A percentile compares a stretch with the other conserved stretches of the same genome.
Evolutionary conservation across 2,888 invertebrate genomes (phyloP).

Genomic region (Caenorhabditis macrosperma): DNA sequence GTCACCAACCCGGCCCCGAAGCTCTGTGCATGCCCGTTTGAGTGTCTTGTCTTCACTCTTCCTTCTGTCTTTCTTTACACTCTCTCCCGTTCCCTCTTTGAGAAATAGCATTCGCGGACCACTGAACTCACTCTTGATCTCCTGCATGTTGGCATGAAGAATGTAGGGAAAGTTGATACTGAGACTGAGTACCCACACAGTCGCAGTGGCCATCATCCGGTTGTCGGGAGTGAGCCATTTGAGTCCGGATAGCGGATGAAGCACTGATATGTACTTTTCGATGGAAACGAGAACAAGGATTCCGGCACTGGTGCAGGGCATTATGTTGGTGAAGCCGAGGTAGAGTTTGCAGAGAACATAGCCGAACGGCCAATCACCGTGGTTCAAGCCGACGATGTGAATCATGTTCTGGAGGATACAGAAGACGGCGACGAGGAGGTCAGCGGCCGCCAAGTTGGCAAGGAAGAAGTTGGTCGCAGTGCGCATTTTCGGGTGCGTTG

Average conservation of each 20-base stretch:
- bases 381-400: constrained; percentile 84
- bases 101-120: too few species aligned
- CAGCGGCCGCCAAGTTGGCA: constrained; percentile 91
- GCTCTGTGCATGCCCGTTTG: too few species aligned
- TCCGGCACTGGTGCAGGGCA: constrained; percentile 90
- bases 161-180: constrained; percentile 69
- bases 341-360: constrained; percentile 92
- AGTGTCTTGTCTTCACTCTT: too few species aligned
- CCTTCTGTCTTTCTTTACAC: too few species aligned
- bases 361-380: constrained; percentile 83
- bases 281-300: constrained; percentile 90
- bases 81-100: too few species aligned
- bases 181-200: constrained; percentile 70
- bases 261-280: constrained; percentile 86
- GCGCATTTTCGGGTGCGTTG: constrained; percentile 87
- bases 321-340: constrained; percentile 90
- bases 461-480: constrained; percentile 93
- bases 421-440: constrained; percentile 92
- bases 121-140: too few species aligned
- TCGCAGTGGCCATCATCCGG: constrained; percentile 65
- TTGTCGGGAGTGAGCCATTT: constrained; percentile 73
- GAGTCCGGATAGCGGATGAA: constrained; percentile 66
- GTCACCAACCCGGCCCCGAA: too few species aligned
- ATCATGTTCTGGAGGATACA: constrained; percentile 92
- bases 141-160: constrained; percentile 61